Evolutionary conservation across 2,113 vertebrate genomes (phyloP), one percentile per base, ranked within the genome.

Genomic region (Aptenodytes forsteri): DNA sequence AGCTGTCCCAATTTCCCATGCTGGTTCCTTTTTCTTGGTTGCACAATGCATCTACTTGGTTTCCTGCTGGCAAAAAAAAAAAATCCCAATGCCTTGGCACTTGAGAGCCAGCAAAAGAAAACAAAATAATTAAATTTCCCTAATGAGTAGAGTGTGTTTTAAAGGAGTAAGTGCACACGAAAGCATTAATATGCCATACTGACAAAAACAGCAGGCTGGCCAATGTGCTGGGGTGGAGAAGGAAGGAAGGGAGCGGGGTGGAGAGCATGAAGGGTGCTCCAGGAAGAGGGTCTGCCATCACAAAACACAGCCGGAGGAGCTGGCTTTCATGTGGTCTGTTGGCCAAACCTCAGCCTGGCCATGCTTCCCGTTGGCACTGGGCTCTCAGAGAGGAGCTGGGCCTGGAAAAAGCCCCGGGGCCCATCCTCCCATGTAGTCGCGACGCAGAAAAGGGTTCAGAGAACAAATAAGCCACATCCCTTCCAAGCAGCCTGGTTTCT

Each of bases 291-390:
- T 32, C 46, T 16, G 3, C 65, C 46, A 36, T 25, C 69, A 44
- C 29, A 16, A 18, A 13, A 26, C 36, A 18, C 22, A 34, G 56
- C 34, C 15, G 0, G 56, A 67, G 30, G 46, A 62, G 58, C 6
- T 16, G 50, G 44, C 1, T 65, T 61, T 19, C 0, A 0, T 9
- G 55, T 52, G 49, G 17, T 55, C 59, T 4, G 0, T 13, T 10
- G 17, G 73, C 61, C 64, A 54, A 19, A 81, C 46, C 40, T 46
- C 77, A 87, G 81, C 54, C 73, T 44, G 27, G 23, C 64, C 32
- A 3, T 62, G 50, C 38, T 56, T 64, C 38, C 79, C 9, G 1
- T 71, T 36, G 36, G 10, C 16, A 6, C 81, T 21, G 54, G 15
- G 65, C 17, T 44, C 34, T 49, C 7, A 4, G 30, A 76, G 46